Conservation (phyloP, 2,888 invertebrate genomes). For the Metellina segmentata region DNA sequence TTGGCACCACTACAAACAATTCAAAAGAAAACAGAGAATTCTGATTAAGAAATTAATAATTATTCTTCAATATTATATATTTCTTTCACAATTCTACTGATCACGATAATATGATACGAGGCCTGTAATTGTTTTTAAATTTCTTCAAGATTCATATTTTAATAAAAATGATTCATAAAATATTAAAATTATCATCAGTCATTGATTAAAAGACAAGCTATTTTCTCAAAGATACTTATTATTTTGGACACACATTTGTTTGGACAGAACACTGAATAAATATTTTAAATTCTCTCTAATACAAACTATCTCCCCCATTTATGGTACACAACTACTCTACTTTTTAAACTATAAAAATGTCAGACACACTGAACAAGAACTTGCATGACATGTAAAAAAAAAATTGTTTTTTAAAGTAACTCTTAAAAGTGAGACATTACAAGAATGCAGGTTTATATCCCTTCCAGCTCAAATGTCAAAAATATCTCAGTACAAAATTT, state of each 20-base stretch:
- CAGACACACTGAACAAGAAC: not conserved
- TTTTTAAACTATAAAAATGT: not conserved
- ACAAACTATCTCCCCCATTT: not conserved
- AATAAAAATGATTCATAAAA: not conserved
- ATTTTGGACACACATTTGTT: not conserved
- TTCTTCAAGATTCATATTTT: too few species aligned
- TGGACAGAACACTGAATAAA: not conserved
- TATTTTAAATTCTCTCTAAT: not conserved
- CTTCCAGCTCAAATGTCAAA: not conserved
- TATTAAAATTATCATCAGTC: not conserved
- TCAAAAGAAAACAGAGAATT: not conserved
- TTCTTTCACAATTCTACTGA: not conserved
- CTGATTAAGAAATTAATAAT: too few species aligned
- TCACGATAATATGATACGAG: too few species aligned
- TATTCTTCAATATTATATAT: not conserved
- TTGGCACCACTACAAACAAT: constrained; percentile 21
- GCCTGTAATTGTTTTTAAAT: too few species aligned
- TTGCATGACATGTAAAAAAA: too few species aligned
- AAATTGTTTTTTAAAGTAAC: not conserved
- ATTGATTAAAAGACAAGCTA: not conserved
- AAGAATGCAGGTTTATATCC: not conserved
- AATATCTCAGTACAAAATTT: not conserved
- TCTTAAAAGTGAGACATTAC: not conserved
- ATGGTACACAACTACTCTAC: not conserved
- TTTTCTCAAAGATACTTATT: not conserved